These are phyloP conservation scores for Sebastes oblongus DNA, from an alignment of 2,797 vertebrate species.

Conservation along the genomic window DNA sequence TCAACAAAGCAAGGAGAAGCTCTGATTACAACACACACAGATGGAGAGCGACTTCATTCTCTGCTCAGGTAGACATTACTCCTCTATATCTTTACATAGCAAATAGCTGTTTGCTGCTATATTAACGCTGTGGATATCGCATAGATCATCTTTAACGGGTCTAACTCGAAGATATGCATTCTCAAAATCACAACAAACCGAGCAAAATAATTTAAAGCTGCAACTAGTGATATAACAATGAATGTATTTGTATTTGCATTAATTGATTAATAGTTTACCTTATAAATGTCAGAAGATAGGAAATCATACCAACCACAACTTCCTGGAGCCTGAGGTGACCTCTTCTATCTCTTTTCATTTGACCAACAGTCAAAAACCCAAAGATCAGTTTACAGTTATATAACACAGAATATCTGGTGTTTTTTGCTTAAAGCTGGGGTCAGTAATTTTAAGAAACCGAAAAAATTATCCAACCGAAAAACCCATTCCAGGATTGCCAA, in stretches of 20 bases:
- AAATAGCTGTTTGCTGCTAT: no score
- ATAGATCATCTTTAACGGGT: neutral
- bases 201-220: neutral
- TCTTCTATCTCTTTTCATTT: neutral
- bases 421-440: neutral
- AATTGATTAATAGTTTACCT: neutral
- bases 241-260: neutral
- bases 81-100: no score
- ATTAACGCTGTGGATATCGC: no score
- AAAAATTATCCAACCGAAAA: neutral
- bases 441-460: no score
- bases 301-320: neutral
- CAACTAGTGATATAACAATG: neutral
- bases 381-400: neutral
- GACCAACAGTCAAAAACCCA: neutral
- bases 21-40: no score
- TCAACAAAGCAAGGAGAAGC: no score
- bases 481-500: no score
- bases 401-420: neutral
- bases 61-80: no score
- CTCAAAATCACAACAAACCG: neutral
- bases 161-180: neutral
- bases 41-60: no score
- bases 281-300: neutral
- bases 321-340: neutral